A percentile compares a stretch with the other conserved stretches of the same genome.
Evolutionary conservation across 2,888 invertebrate genomes (phyloP).

Genomic region (Heliconius ethilla): DNA sequence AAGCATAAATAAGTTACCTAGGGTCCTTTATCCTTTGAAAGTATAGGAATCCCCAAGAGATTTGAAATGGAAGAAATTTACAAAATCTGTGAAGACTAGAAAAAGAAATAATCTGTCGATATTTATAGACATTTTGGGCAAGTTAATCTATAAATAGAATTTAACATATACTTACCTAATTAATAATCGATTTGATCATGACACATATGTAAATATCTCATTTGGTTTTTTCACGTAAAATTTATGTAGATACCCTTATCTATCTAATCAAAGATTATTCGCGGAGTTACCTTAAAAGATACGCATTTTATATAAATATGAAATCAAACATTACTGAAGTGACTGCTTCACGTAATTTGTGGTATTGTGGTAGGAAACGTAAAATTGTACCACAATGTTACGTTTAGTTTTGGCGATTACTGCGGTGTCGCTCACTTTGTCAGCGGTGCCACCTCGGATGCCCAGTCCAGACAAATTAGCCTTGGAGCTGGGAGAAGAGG

Average conservation of each 20-base stretch:
- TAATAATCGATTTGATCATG: not conserved
- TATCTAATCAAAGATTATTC: not conserved
- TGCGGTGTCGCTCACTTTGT: constrained; percentile 49
- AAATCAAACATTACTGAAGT: not conserved
- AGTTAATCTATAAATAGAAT: not conserved
- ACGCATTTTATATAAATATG: constrained; percentile 39
- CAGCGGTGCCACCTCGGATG: constrained; percentile 50
- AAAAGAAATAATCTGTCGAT: not conserved
- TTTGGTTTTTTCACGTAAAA: constrained; percentile 5
- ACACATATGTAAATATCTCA: not conserved
- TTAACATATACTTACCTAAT: not conserved
- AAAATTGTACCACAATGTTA: constrained; percentile 38
- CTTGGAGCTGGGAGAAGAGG: constrained; percentile 67
- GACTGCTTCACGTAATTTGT: constrained; percentile 1
- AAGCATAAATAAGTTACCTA: too few species aligned
- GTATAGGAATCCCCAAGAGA: too few species aligned
- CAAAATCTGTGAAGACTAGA: too few species aligned
- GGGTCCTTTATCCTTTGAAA: too few species aligned
- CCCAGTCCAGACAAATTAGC: constrained; percentile 69
- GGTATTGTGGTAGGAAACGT: not conserved
- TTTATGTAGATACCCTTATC: constrained; percentile 23
- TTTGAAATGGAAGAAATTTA: too few species aligned
- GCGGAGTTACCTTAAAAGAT: constrained; percentile 25
- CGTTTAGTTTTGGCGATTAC: constrained; percentile 45
- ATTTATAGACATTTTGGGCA: not conserved